Evolutionary conservation across 2,113 vertebrate species (phyloP).

Genomic region (Pelecanoides urinatrix): DNA sequence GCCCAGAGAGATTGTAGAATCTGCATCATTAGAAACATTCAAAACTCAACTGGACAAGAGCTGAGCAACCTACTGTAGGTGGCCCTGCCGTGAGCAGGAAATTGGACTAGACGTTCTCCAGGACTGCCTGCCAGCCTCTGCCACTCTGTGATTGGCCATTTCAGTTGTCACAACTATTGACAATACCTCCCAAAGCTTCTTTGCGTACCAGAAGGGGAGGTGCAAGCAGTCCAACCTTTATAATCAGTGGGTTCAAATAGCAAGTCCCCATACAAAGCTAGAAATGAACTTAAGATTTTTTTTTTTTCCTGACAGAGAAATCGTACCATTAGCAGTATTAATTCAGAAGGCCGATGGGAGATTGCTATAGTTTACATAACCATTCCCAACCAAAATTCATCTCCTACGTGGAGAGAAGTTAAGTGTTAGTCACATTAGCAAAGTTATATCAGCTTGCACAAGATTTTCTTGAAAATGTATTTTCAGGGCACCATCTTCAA

Average conservation of each 20-base stretch:
- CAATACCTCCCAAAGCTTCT: not conserved
- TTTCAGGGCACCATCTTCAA: not conserved
- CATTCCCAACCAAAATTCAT: not conserved
- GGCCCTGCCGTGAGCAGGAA: not conserved
- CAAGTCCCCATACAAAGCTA: not conserved
- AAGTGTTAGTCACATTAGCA: not conserved
- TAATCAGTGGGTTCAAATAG: not conserved
- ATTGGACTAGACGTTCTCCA: not conserved
- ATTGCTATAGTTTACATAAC: not conserved
- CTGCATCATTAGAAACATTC: not conserved
- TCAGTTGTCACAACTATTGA: not conserved
- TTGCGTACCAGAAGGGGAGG: not conserved
- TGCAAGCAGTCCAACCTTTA: not conserved
- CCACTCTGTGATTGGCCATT: not conserved
- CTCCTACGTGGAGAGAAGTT: not conserved
- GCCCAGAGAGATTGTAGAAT: not conserved
- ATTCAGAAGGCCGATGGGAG: not conserved
- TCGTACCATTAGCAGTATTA: not conserved
- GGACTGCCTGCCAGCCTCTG: not conserved
- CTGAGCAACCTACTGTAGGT: not conserved
- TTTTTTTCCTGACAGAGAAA: not conserved
- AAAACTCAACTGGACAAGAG: not conserved
- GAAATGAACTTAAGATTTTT: not conserved
- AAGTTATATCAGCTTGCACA: not conserved
- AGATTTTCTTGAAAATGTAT: not conserved